Percentiles rank a stretch among this genome's conserved stretches.
Evolutionary conservation across 2,113 vertebrate genomes (phyloP).

Genomic region (Alaudala cheleensis): DNA sequence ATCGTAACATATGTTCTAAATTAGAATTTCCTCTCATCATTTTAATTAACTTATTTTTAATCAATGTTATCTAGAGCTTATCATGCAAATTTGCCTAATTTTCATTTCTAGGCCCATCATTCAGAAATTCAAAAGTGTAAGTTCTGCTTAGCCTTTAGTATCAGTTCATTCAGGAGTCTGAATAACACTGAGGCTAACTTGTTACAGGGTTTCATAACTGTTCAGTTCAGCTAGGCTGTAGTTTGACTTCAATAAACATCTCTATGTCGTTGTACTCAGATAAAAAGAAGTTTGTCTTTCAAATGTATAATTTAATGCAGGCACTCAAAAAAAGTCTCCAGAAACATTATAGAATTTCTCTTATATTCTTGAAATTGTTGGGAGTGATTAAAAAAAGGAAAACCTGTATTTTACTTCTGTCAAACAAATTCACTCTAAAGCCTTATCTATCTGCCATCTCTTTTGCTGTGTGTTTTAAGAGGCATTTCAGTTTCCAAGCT

Average conservation of each 20-base stretch:
- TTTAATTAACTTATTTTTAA: not conserved
- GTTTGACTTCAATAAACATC: not conserved
- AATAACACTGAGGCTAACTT: not conserved
- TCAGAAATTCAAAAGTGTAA: not conserved
- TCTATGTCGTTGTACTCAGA: not conserved
- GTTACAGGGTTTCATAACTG: not conserved
- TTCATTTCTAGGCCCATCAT: not conserved
- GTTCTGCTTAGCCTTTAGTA: not conserved
- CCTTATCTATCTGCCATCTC: not conserved
- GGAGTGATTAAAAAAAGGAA: not conserved
- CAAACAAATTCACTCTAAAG: not conserved
- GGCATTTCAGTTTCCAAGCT: not conserved
- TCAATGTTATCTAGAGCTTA: not conserved
- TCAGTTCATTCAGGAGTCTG: not conserved
- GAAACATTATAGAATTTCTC: not conserved
- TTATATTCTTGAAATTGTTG: not conserved
- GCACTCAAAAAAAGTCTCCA: not conserved
- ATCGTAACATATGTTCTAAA: not conserved
- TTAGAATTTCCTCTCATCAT: not conserved
- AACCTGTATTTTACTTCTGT: not conserved
- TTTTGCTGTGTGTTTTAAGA: not conserved
- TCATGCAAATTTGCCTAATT: not conserved
- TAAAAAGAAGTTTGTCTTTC: not conserved
- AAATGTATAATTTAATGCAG: not conserved
- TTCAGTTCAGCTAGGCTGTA: not conserved